Base-by-base conservation (phyloP, 2,888 invertebrate genomes). In the Leucophora obtusa region DNA sequence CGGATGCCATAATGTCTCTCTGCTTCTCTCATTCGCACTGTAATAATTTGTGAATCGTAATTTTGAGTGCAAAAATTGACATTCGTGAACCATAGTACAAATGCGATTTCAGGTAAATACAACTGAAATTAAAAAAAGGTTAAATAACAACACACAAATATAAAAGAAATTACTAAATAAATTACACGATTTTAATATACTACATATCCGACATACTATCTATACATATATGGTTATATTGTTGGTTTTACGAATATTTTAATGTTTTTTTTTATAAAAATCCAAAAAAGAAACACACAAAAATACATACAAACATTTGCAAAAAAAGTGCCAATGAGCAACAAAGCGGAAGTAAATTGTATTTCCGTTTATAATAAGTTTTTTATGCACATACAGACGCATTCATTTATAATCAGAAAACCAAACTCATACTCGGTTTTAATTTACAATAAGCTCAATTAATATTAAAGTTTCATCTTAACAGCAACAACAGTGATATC, bases 311-410 rank as follows among this genome's bases (percentile, higher is more conserved):
- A 72, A 68, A 53, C 33, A 17, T 3, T 3, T 47, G 47, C 35
- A 58, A 33, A 18, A 60, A 35, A 71, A 72, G 53, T 72, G 24
- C 62, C 72, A 73, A 65, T 65, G 69, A 70, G 69, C 65, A 73
- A 38, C 68, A 77, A 70, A 73, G 81, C 72, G 78, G 74, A 82
- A 78, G 78, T 75, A 78, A 78, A 74, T 68, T 74, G 70, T 74
- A 65, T 74, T 58, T 79, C 72, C 77, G 73, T 69, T 76, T 71
- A 28, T 59, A 62, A 63, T 62, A 70, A 53, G 24, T 60, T 73
- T 72, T 69, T 24, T 28, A 59, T 62, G 35, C 28, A 17, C 24
- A n/a, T 59, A 69, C 28, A 28, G 28, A 28, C 14, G 35, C 58
- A 73, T 77, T 65, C 50, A 69, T 69, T 62, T 35, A 51, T 28